These are phyloP conservation scores for Pseudomyrmex sp. DNA, from an alignment of 1,140 invertebrate species.

Conservation along the genomic window DNA sequence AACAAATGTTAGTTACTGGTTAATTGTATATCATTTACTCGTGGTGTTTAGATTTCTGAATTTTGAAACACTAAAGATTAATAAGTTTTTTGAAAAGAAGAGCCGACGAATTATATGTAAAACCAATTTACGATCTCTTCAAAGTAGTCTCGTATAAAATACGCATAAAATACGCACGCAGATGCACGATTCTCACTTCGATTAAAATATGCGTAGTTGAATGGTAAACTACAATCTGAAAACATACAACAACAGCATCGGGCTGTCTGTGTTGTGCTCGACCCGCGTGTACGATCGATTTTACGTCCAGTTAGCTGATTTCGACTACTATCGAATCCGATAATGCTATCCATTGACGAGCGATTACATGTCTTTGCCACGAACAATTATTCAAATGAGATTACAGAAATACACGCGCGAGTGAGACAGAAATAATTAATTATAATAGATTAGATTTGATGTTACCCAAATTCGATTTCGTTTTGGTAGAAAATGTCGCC, in stretches of 20 bases:
- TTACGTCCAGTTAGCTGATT: slow-evolving; percentile 45
- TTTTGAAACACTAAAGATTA: neutral
- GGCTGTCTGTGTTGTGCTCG: slow-evolving; percentile 12
- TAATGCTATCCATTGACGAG: slow-evolving; percentile 39
- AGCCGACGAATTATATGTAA: neutral
- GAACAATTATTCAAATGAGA: slow-evolving; percentile 42
- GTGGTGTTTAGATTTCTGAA: neutral
- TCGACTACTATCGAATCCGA: slow-evolving; percentile 37
- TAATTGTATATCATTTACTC: neutral
- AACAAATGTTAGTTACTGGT: slow-evolving; percentile 15
- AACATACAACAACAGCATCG: slow-evolving; percentile 13
- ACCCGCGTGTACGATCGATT: slow-evolving; percentile 14
- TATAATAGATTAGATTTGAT: neutral
- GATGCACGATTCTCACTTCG: neutral
- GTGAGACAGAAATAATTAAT: slow-evolving; percentile 14
- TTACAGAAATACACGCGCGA: neutral
- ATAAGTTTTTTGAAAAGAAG: neutral
- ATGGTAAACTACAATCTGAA: slow-evolving; percentile 35
- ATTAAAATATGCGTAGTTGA: slow-evolving; percentile 20
- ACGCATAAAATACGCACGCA: neutral
- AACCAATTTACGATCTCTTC: neutral
- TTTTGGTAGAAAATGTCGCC: neutral
- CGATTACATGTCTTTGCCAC: slow-evolving; percentile 42
- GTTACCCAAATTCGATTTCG: neutral
- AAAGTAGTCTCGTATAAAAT: neutral